phyloP scores from a whole-genome alignment of 2,797 vertebrate genomes.

The Eulemur albifrons region DNA sequence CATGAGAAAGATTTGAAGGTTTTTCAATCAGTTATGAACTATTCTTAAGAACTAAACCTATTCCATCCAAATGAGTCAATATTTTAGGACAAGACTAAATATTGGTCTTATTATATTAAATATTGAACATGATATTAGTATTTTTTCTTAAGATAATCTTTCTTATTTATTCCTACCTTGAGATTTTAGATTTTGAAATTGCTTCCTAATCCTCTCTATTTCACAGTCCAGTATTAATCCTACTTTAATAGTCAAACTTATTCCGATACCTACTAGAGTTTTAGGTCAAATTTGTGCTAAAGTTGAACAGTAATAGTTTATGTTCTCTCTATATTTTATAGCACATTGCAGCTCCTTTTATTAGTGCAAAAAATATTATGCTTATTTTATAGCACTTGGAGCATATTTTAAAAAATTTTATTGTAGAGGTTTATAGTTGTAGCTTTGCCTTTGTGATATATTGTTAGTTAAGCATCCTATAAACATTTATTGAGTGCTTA shows the following conservation, averaged over 20 bases:
- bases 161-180: slow-evolving; percentile 43
- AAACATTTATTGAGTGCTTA: slow-evolving; percentile 64
- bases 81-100: slow-evolving; percentile 44
- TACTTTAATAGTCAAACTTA: not conserved
- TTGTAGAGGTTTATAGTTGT: slow-evolving; percentile 55
- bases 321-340: slow-evolving; percentile 60
- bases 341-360: slow-evolving; percentile 17
- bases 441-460: slow-evolving; percentile 61
- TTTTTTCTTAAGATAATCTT: slow-evolving; percentile 21
- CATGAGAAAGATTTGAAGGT: not conserved
- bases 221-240: slow-evolving; percentile 8
- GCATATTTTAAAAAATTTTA: slow-evolving; percentile 56
- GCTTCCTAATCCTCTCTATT: slow-evolving; percentile 28
- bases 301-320: slow-evolving; percentile 47
- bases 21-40: not conserved
- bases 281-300: slow-evolving; percentile 56
- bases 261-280: slow-evolving; percentile 32
- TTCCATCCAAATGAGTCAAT: not conserved
- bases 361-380: slow-evolving; percentile 48
- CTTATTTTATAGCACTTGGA: slow-evolving; percentile 66
- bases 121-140: not conserved
- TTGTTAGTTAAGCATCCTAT: slow-evolving; percentile 16
- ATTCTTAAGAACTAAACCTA: slow-evolving; percentile 13
- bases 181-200: slow-evolving; percentile 46
- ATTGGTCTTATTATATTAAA: slow-evolving; percentile 18